Conservation (phyloP, 2,888 invertebrate genomes). For the Lottia gigantea region DNA sequence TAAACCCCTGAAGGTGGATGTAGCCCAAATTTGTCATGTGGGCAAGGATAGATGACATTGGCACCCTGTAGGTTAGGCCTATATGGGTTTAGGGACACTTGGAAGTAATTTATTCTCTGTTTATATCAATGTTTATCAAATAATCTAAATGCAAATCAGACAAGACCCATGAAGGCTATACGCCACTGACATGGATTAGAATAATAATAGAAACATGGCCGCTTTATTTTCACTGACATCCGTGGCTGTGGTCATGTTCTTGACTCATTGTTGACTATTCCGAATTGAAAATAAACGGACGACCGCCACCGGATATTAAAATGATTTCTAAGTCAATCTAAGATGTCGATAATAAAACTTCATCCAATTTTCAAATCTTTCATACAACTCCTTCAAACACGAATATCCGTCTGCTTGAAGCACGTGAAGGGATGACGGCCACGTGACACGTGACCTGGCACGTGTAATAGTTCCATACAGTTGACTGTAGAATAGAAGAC, state of each 20-base stretch:
- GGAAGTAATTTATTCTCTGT: too few species aligned
- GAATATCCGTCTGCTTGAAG: background rate
- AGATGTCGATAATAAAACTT: background rate
- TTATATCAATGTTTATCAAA: too few species aligned
- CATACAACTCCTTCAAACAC: slow-evolving; percentile 2
- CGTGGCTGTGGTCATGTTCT: background rate
- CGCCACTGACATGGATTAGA: background rate
- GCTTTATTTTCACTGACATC: too few species aligned
- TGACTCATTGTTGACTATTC: slow-evolving; percentile 5
- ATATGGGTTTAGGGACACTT: too few species aligned
- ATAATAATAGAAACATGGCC: background rate
- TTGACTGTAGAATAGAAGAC: background rate
- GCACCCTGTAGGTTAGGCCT: too few species aligned
- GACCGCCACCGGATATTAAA: slow-evolving; percentile 9
- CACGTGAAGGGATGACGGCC: background rate
- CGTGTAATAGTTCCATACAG: background rate
- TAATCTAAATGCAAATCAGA: too few species aligned
- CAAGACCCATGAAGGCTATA: too few species aligned
- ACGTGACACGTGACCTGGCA: slow-evolving; percentile 7
- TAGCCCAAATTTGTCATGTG: too few species aligned
- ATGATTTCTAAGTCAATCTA: slow-evolving; percentile 4
- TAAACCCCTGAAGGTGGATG: too few species aligned
- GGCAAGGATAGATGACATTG: too few species aligned
- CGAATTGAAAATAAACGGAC: background rate
- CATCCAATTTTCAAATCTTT: slow-evolving; percentile 2